These are phyloP conservation scores for Oncorhynchus tshawytscha DNA, from an alignment of 2,113 vertebrate genomes.

Conservation along the genomic window DNA sequence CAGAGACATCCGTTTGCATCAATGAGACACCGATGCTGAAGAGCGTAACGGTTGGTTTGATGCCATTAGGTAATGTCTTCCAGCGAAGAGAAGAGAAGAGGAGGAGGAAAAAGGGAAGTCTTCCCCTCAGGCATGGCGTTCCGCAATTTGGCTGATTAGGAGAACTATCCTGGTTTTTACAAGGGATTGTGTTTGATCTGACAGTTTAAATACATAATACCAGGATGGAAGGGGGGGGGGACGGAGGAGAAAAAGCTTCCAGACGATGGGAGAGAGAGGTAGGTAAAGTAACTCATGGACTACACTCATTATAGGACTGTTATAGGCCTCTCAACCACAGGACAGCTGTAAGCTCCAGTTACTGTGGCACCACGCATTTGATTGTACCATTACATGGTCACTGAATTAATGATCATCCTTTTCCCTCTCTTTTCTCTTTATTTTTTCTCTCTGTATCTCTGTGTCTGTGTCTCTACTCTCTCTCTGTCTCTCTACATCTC, in stretches of 20 bases:
- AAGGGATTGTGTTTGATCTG: conserved; percentile 57
- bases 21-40: conserved; percentile 17
- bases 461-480: neutral
- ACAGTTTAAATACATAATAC: conserved; percentile 46
- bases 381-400: conserved; percentile 37
- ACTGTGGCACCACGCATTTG: conserved; percentile 33
- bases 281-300: conserved; percentile 1
- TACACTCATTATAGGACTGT: conserved; percentile 38
- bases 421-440: neutral
- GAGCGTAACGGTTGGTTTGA: conserved; percentile 42
- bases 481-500: too few relatives aligned
- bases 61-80: conserved; percentile 64
- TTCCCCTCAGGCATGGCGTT: conserved; percentile 39
- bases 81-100: conserved; percentile 26
- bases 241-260: neutral
- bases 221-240: neutral
- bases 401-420: conserved; percentile 18
- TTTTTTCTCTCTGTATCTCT: neutral
- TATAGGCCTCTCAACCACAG: conserved; percentile 24
- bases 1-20: conserved; percentile 22
- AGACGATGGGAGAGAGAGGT: neutral
- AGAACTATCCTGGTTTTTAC: conserved; percentile 56
- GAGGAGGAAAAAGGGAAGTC: conserved; percentile 1
- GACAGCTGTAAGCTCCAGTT: conserved; percentile 44
- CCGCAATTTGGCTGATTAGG: conserved; percentile 68